phyloP scores from a whole-genome alignment of 2,113 vertebrate species.

The Dicrurus megarhynchus region DNA sequence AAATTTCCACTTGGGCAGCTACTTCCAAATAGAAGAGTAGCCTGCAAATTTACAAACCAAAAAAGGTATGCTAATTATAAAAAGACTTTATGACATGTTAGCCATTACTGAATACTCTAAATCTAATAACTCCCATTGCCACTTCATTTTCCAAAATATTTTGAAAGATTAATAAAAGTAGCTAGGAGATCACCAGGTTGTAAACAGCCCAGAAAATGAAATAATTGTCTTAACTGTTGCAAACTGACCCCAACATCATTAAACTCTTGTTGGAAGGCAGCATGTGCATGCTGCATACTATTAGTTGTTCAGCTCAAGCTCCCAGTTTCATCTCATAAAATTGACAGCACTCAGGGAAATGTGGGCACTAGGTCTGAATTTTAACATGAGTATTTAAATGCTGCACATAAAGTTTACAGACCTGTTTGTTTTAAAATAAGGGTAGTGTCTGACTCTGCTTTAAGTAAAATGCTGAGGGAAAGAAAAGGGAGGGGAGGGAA shows the following conservation, averaged over 20 bases:
- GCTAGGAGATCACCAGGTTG: conserved; percentile 21
- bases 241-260: conserved; percentile 60
- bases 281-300: conserved; percentile 33
- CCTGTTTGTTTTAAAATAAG: conserved; percentile 78
- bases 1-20: neutral
- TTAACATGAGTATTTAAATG: conserved; percentile 79
- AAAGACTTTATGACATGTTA: neutral
- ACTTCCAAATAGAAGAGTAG: neutral
- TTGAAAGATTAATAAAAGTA: conserved; percentile 30
- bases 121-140: neutral
- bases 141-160: conserved; percentile 12
- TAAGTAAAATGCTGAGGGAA: conserved; percentile 43
- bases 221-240: conserved; percentile 36
- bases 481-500: conserved; percentile 36
- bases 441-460: conserved; percentile 61
- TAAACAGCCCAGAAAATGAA: conserved; percentile 49
- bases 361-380: conserved; percentile 66
- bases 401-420: conserved; percentile 69
- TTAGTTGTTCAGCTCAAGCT: conserved; percentile 66
- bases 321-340: conserved; percentile 72
- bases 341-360: conserved; percentile 74
- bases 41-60: neutral
- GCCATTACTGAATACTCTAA: neutral
- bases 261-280: conserved; percentile 64
- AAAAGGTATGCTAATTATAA: neutral